These are phyloP conservation scores for Drosophila atripex DNA, from an alignment of 2,888 invertebrate genomes.

Conservation along the genomic window DNA sequence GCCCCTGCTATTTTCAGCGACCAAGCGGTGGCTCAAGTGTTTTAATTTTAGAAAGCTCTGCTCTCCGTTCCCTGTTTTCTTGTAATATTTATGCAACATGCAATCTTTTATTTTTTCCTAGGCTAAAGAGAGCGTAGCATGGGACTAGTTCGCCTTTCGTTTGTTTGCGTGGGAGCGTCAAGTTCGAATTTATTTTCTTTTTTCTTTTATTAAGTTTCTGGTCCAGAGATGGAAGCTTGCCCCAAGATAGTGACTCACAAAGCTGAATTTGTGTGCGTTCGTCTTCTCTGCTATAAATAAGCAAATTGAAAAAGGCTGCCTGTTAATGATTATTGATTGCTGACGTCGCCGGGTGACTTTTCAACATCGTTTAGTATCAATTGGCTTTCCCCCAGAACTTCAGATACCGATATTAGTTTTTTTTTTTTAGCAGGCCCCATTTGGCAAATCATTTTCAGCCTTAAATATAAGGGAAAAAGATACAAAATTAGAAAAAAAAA, in stretches of 20 bases:
- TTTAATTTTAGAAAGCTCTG: conserved; percentile 72
- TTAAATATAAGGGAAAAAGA: no score
- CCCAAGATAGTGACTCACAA: conserved; percentile 53
- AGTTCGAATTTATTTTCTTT: conserved; percentile 29
- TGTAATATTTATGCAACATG: conserved; percentile 71
- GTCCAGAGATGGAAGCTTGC: conserved; percentile 39
- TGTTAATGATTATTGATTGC: conserved; percentile 65
- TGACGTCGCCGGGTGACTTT: conserved; percentile 44
- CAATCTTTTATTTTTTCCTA: conserved; percentile 44
- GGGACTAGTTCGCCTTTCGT: conserved; percentile 11
- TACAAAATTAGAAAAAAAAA: background rate
- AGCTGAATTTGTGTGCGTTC: background rate
- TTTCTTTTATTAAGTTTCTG: conserved; percentile 26
- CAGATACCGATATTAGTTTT: background rate
- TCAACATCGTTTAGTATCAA: conserved; percentile 36
- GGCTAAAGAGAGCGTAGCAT: conserved; percentile 52
- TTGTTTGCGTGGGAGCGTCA: conserved; percentile 56
- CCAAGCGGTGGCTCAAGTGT: conserved; percentile 48
- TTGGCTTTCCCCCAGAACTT: conserved; percentile 39
- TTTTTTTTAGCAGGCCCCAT: background rate
- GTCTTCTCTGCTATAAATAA: conserved; percentile 23
- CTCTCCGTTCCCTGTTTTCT: conserved; percentile 26
- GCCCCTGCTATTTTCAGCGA: conserved; percentile 59
- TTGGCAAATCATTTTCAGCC: no score
- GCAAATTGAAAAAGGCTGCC: conserved; percentile 36